These are phyloP conservation scores for Pogonocichla stellata DNA, from an alignment of 2,113 vertebrate species.

Conservation along the genomic window DNA sequence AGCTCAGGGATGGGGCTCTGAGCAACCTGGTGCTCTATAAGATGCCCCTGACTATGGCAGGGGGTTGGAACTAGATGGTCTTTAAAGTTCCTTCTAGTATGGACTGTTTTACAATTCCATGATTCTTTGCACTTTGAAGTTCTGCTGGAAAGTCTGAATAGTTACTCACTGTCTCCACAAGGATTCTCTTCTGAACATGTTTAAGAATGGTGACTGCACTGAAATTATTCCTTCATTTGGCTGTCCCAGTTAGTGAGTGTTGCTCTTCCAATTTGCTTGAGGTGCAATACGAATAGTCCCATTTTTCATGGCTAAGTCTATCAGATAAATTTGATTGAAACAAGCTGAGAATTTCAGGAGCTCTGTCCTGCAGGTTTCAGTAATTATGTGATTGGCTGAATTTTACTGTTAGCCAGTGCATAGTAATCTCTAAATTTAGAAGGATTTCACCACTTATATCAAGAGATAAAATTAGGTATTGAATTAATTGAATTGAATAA, in stretches of 20 bases:
- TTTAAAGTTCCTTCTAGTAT: neutral
- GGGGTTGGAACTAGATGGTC: accelerated
- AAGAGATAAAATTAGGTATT: neutral
- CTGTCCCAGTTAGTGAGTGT: neutral
- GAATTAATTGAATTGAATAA: neutral
- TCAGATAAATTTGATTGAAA: neutral
- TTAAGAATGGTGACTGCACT: neutral
- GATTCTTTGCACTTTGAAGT: neutral
- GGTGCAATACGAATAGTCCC: neutral
- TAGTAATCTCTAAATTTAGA: neutral
- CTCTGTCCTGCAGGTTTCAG: neutral
- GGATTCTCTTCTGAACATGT: neutral
- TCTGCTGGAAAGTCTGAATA: neutral
- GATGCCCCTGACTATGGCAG: neutral
- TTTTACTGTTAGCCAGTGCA: neutral
- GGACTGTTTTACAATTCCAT: too few relatives aligned
- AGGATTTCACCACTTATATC: neutral
- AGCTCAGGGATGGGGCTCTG: neutral
- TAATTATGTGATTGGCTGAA: neutral
- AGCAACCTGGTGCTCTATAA: neutral
- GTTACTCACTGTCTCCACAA: neutral
- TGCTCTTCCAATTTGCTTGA: neutral
- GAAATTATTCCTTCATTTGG: neutral
- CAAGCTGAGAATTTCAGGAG: neutral
- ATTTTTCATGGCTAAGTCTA: neutral